Base-by-base conservation (phyloP, 30 jellyfish, hydroid and myxozoan species). In the Cassiopea xamachana region DNA sequence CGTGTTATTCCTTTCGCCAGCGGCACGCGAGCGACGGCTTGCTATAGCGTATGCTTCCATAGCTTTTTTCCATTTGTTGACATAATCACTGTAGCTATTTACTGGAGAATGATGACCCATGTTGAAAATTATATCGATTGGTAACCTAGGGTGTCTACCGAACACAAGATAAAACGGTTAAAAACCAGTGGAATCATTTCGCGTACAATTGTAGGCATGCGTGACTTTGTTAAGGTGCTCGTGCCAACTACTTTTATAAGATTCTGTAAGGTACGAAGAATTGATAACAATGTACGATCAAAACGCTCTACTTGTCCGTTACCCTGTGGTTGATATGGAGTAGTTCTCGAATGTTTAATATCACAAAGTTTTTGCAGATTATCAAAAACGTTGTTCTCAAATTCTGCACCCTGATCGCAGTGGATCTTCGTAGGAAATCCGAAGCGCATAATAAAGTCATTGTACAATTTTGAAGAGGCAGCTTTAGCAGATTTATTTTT, bases 291-390 rank as follows among this genome's bases (percentile, higher is more conserved):
- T 44, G 96, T 80, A 15, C 62, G 75, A 27, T 89, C 73, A 75
- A 89, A 73, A 10, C 96, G 51, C 67, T 81, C 96, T 14, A 69
- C 60, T 58, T 75, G 83, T 46, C 92, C 92, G 62, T 87, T 87
- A 17, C 84, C 83, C 84, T 89, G 96, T 15, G 88, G 96, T 69
- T 68, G 92, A 48, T 89, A 89, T 39, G 88, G 92, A 13, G 96
- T 71, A 9, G 96, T 89, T 16, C 92, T 79, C 50, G 64, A 50
- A 16, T 46, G 75, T 59, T 46, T 87, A 48, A 87, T 71, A 1
- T 90, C 94, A 46, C 68, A 44, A n/a, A 58, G 64, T 17, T 78
- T 64, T 59, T 77, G 84, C 2, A 87, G 85, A n/a, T 87, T 59
- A 19, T 87, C 48, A 75, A 87, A 87, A 27, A 87, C 62, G 60